Evolutionary conservation across 2,888 invertebrate genomes (phyloP).

Genomic region (Allophyes oxyacanthae): DNA sequence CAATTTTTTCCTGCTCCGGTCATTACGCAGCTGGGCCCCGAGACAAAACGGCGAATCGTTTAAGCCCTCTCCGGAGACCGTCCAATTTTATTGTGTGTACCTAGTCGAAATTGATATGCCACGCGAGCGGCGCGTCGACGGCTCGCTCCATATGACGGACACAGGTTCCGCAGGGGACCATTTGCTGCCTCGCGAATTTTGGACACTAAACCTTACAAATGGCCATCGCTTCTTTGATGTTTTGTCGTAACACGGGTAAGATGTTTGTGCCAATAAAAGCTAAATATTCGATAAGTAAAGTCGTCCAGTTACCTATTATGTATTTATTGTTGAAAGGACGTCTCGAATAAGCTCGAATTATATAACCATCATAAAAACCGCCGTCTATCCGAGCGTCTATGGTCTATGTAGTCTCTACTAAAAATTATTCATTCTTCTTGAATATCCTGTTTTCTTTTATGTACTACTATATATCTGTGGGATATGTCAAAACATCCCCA

Average conservation of each 20-base stretch:
- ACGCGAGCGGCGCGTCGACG: slow-evolving; percentile 79
- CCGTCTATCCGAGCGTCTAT: neutral
- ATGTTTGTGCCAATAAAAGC: slow-evolving; percentile 37
- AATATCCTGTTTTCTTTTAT: slow-evolving; percentile 7
- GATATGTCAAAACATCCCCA: slow-evolving; percentile 14
- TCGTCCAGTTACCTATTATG: neutral
- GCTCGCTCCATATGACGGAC: slow-evolving; percentile 75
- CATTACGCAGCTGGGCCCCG: slow-evolving; percentile 89
- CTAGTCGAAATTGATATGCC: slow-evolving; percentile 88
- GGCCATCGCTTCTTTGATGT: slow-evolving; percentile 53
- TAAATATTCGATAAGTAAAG: slow-evolving; percentile 25
- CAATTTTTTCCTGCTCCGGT: slow-evolving; percentile 89
- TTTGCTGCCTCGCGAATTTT: slow-evolving; percentile 71
- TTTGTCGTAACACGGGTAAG: slow-evolving; percentile 47
- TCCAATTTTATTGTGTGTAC: slow-evolving; percentile 89
- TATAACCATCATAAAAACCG: neutral
- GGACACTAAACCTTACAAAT: slow-evolving; percentile 57
- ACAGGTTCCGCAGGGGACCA: slow-evolving; percentile 62
- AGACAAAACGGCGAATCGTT: slow-evolving; percentile 90
- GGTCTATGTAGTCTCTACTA: neutral
- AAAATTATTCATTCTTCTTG: slow-evolving; percentile 4
- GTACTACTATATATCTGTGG: slow-evolving; percentile 25
- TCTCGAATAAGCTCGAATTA: slow-evolving; percentile 3
- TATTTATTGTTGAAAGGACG: slow-evolving; percentile 11
- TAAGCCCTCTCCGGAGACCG: slow-evolving; percentile 89